Evolutionary conservation across 2,113 vertebrate genomes (phyloP).

Genomic region (Phalacrocorax brasilianus): DNA sequence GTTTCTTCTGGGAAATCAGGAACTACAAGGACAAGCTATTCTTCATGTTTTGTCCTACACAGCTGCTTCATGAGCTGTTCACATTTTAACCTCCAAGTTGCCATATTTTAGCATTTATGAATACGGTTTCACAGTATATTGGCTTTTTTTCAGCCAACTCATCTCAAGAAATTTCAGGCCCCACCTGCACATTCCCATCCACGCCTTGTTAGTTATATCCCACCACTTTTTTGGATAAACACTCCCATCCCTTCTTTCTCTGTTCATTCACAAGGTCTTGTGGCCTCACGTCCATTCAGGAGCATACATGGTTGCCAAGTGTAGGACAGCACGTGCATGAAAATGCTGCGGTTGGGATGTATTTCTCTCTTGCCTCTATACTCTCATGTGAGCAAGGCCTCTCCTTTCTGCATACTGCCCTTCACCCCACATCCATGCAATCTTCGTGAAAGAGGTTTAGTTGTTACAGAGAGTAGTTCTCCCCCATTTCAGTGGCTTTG

Average conservation of each 20-base stretch:
- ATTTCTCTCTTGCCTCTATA: background rate
- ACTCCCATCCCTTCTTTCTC: background rate
- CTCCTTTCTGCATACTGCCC: background rate
- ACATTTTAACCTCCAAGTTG: background rate
- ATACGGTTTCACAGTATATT: background rate
- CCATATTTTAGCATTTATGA: background rate
- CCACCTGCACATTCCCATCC: background rate
- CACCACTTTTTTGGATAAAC: background rate
- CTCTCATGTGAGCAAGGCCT: background rate
- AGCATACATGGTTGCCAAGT: background rate
- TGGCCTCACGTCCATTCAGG: background rate
- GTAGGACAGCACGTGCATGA: fast-evolving
- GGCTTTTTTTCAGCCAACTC: background rate
- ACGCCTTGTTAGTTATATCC: background rate
- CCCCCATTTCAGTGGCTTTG: background rate
- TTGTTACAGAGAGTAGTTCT: background rate
- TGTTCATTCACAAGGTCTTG: background rate
- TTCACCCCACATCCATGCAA: background rate
- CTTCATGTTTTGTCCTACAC: background rate
- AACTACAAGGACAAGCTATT: background rate
- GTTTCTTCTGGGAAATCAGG: background rate
- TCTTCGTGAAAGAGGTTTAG: background rate
- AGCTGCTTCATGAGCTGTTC: background rate
- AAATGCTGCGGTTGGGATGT: background rate
- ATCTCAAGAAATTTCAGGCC: background rate